Evolutionary conservation across 2,113 vertebrate species (phyloP).

Genomic region (human (Homo sapiens)): GRCh38 chr2:5384001-5384500

Average conservation of each 20-base stretch:
- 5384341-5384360: neutral
- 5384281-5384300: neutral
- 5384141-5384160: rapidly evolving
- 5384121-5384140: neutral
- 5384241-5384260: neutral
- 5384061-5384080: rapidly evolving
- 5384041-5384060: neutral
- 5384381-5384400: neutral
- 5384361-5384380: no score
- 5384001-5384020: rapidly evolving
- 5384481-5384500: neutral
- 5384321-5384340: neutral
- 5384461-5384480: neutral
- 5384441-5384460: neutral
- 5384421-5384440: neutral
- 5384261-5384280: no score
- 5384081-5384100: neutral
- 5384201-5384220: neutral
- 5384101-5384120: rapidly evolving
- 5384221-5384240: rapidly evolving
- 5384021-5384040: neutral
- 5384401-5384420: no score
- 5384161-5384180: neutral
- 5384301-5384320: neutral
- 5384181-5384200: rapidly evolving